phyloP scores from a whole-genome alignment of 92 coral and sea anemone genomes.

The Metridium senile region DNA sequence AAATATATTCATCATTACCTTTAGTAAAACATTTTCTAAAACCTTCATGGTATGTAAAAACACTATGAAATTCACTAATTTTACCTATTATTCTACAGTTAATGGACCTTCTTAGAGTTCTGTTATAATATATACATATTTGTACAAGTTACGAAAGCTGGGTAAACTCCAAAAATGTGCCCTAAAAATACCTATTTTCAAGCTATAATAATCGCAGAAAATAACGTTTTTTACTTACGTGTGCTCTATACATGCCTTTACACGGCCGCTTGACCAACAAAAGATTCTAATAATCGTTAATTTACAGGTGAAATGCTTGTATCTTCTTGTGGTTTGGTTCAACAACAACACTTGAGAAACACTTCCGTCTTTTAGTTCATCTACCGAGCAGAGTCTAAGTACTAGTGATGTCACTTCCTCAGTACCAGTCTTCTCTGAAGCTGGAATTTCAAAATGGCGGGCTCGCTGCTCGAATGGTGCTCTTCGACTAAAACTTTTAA shows the following conservation, averaged over 20 bases:
- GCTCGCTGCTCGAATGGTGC: background rate
- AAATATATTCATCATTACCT: too few species aligned
- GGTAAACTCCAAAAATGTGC: background rate
- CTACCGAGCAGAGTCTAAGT: background rate
- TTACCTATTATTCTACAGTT: too few species aligned
- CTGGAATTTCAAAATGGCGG: slow-evolving; percentile 20
- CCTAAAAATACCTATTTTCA: background rate
- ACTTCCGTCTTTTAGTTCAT: background rate
- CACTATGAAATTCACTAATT: too few species aligned
- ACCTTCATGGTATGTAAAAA: too few species aligned
- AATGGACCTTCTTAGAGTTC: too few species aligned
- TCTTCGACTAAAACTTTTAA: background rate
- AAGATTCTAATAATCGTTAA: background rate
- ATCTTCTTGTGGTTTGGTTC: background rate
- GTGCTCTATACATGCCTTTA: slow-evolving; percentile 65
- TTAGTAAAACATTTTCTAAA: too few species aligned
- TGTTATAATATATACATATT: too few species aligned
- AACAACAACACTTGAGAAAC: slow-evolving; percentile 5
- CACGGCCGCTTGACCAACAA: slow-evolving; percentile 1
- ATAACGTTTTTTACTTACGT: slow-evolving; percentile 40
- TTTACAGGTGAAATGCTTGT: slow-evolving; percentile 37
- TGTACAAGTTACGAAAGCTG: background rate
- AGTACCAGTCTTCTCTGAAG: slow-evolving; percentile 2
- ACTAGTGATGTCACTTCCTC: slow-evolving; percentile 13
- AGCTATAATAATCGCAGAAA: background rate